Evolutionary conservation across 2,113 vertebrate genomes (phyloP).

Genomic region (Cepphus grylle): DNA sequence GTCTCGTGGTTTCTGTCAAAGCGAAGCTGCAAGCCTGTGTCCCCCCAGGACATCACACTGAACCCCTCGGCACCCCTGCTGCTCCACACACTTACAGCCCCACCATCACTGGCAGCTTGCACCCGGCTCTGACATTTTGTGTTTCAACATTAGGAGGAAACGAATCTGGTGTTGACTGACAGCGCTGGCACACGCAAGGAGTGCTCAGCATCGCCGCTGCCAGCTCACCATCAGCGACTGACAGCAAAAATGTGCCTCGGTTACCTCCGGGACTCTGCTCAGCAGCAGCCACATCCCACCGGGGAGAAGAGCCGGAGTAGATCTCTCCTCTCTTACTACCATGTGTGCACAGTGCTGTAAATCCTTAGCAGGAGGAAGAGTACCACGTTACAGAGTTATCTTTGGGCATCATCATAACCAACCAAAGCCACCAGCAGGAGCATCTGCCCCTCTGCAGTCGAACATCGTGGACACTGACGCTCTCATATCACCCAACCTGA

Average conservation of each 20-base stretch:
- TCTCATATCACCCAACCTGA: not conserved
- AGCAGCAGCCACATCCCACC: not conserved
- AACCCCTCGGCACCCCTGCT: not conserved
- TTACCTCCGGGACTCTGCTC: not conserved
- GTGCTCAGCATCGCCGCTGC: not conserved
- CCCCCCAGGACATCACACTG: not conserved
- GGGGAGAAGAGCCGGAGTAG: not conserved
- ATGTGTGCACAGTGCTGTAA: not conserved
- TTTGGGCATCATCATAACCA: not conserved
- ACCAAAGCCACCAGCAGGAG: not conserved
- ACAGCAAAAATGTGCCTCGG: accelerated
- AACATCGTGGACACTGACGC: accelerated
- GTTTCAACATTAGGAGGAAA: not conserved
- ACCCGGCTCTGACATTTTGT: not conserved
- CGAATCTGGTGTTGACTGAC: not conserved
- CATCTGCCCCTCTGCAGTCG: not conserved
- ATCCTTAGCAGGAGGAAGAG: not conserved
- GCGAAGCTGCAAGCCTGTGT: not conserved
- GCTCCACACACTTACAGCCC: not conserved
- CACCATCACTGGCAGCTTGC: not conserved
- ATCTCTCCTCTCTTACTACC: not conserved
- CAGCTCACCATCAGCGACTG: not conserved
- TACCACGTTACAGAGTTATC: accelerated
- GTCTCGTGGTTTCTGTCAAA: not conserved
- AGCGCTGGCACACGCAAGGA: not conserved